A percentile compares a stretch with the other conserved stretches of the same genome.
phyloP scores from a whole-genome alignment of 2,113 vertebrate species.

The Oreocharis arfaki region DNA sequence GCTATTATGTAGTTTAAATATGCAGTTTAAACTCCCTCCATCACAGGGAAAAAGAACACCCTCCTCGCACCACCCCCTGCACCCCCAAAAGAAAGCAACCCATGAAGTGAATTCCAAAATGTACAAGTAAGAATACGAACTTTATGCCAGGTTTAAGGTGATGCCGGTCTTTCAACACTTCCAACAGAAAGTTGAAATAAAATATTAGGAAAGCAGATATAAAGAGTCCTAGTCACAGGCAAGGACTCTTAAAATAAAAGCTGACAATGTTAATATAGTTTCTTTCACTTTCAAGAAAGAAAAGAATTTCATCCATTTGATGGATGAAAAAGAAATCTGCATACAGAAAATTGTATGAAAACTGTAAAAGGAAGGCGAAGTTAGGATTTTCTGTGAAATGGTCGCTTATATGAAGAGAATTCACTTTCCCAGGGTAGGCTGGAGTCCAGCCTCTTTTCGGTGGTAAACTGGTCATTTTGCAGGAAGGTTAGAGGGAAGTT shows the following conservation, averaged over 20 bases:
- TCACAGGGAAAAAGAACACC: not conserved
- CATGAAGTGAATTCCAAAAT: not conserved
- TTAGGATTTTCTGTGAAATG: not conserved
- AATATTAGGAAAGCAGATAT: not conserved
- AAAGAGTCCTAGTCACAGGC: not conserved
- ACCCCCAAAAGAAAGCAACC: accelerated
- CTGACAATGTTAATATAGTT: not conserved
- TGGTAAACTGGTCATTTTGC: not conserved
- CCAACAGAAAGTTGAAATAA: not conserved
- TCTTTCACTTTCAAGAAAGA: not conserved
- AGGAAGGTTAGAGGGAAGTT: not conserved
- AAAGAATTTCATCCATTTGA: not conserved
- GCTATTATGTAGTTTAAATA: not conserved
- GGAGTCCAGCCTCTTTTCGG: not conserved
- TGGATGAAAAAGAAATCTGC: not conserved
- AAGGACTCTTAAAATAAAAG: not conserved
- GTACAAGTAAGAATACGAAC: not conserved
- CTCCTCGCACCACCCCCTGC: accelerated
- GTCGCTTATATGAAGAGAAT: not conserved
- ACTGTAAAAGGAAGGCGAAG: not conserved
- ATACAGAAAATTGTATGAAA: not conserved
- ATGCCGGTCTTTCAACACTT: not conserved
- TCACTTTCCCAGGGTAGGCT: not conserved
- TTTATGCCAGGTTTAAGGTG: not conserved
- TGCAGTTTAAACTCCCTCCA: not conserved